These are phyloP conservation scores for Platalea minor DNA, from an alignment of 2,797 vertebrate species.

Conservation along the genomic window DNA sequence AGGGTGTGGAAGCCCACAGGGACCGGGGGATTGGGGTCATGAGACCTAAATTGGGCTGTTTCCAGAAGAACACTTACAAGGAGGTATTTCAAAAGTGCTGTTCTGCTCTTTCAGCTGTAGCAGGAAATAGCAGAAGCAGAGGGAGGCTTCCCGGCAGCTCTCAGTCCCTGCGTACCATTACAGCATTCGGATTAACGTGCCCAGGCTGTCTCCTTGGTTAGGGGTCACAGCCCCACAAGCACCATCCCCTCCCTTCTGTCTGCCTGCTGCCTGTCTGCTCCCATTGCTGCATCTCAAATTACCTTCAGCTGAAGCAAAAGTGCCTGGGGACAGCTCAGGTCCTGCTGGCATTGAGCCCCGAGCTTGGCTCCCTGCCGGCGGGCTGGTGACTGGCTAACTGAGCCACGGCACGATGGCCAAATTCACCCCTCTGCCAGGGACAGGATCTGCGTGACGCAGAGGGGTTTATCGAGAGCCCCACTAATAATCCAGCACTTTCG, in stretches of 20 bases:
- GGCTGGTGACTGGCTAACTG: neutral
- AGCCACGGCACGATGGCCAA: fast-evolving
- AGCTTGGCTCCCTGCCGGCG: neutral
- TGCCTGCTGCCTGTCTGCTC: neutral
- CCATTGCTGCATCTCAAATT: neutral
- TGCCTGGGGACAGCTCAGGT: neutral
- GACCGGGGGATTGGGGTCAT: too few species aligned
- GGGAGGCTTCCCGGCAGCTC: neutral
- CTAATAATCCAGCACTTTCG: neutral
- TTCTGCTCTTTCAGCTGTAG: neutral
- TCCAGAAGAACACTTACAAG: neutral
- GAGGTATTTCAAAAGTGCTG: neutral
- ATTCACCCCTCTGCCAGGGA: neutral
- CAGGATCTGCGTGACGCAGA: neutral
- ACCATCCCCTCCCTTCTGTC: neutral
- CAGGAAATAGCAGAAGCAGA: neutral
- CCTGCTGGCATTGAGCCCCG: neutral
- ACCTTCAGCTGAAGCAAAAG: neutral
- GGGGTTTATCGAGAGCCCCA: neutral
- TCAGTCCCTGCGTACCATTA: fast-evolving
- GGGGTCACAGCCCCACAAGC: neutral
- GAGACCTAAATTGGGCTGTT: neutral
- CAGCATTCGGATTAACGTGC: neutral
- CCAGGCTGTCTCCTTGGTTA: neutral
- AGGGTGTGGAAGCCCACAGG: neutral